Percentiles rank a stretch among this genome's conserved stretches.
These are phyloP conservation scores for Noctilio leporinus DNA, from an alignment of 2,113 vertebrate genomes.

Conservation along the genomic window DNA sequence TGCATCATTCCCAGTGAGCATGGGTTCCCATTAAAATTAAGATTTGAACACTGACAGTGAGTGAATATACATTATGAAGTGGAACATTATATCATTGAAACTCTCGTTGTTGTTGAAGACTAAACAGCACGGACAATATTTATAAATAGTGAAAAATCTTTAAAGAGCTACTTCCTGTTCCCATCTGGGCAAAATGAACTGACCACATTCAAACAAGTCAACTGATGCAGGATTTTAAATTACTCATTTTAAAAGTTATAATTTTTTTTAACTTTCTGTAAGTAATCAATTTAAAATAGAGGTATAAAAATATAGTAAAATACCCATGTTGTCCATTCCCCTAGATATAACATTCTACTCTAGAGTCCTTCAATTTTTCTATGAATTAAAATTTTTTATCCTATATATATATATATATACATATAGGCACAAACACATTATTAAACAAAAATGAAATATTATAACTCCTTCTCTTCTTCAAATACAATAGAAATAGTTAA, in stretches of 20 bases:
- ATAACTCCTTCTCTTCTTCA: not conserved
- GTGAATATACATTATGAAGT: not conserved
- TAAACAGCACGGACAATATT: not conserved
- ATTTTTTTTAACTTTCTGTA: not conserved
- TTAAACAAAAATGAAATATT: constrained; percentile 8
- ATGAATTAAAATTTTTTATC: not conserved
- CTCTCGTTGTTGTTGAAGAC: not conserved
- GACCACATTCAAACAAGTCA: not conserved
- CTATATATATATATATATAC: not conserved
- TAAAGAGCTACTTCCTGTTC: not conserved
- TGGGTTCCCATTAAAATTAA: not conserved
- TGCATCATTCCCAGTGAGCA: not conserved
- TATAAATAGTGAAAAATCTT: not conserved
- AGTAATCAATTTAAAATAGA: not conserved
- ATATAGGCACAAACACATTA: not conserved
- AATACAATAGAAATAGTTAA: constrained; percentile 9
- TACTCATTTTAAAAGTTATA: not conserved
- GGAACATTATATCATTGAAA: not conserved
- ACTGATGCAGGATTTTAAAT: not conserved
- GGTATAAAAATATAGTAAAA: constrained; percentile 1
- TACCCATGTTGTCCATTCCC: not conserved
- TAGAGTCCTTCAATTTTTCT: not conserved
- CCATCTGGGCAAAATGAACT: not conserved
- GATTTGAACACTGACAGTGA: not conserved
- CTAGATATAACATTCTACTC: not conserved